phyloP scores from a whole-genome alignment of 2,888 invertebrate genomes.

The Mantis religiosa region DNA sequence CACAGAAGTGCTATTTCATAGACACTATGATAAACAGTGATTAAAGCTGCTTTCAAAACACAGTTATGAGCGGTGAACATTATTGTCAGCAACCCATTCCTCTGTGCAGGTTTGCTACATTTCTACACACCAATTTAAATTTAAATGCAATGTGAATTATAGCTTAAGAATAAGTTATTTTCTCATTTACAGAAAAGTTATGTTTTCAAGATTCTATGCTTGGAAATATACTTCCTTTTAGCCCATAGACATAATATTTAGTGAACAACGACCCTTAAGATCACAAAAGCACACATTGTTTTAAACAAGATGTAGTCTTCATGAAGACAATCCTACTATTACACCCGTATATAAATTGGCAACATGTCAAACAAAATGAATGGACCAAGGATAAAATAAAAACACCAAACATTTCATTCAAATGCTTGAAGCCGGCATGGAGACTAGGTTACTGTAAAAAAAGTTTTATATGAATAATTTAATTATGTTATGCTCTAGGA shows the following conservation, averaged over 20 bases:
- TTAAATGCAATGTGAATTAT: not conserved
- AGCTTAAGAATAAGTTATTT: not conserved
- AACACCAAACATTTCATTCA: not conserved
- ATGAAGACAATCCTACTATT: not conserved
- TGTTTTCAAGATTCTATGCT: not conserved
- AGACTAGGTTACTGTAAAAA: not conserved
- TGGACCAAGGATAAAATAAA: not conserved
- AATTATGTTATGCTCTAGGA: too few species aligned
- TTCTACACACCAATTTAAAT: not conserved
- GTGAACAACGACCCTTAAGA: not conserved
- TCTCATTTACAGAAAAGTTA: not conserved
- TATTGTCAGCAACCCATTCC: conserved; percentile 14
- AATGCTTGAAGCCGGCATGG: not conserved
- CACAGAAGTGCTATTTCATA: not conserved
- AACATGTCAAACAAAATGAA: not conserved
- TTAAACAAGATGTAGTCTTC: not conserved
- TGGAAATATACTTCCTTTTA: not conserved
- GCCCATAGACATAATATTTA: not conserved
- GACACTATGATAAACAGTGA: not conserved
- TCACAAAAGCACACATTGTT: not conserved
- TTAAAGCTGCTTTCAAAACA: not conserved
- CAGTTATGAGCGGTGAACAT: not conserved
- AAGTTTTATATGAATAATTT: too few species aligned
- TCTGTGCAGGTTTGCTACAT: not conserved
- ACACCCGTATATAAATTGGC: conserved; percentile 24